Base-by-base conservation (phyloP, 37 sponge, comb jelly and placozoan species). In the Trichoplax adhaerens region DNA sequence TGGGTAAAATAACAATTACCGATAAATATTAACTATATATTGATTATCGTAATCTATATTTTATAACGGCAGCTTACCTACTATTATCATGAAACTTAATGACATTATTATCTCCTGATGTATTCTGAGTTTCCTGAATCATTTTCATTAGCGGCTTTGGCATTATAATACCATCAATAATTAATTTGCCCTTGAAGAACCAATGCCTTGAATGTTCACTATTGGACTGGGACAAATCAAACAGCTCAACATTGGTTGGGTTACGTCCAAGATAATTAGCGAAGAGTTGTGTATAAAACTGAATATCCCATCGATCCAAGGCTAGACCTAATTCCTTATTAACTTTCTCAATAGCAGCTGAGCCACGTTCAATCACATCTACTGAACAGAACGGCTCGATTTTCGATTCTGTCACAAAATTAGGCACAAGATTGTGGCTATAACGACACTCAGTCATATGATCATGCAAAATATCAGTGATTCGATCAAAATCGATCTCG, bases 131-230 rank as follows among this genome's bases (percentile, higher is more conserved):
- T 10, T 5, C 58, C 46, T 6, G 12, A 12, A 71, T 62, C 72
- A 71, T 71, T 48, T 71, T 50, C 60, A 71, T 5, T 10, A 71
- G 72, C 6, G 46, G 10, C 72, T 6, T 5, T 60, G 61, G 7
- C 64, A 64, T n/a, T 48, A 64, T 62, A 12, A n/a, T 29, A 7
- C 72, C 72, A 62, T 71, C 72, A 62, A 71, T 71, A 46, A 55
- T 47, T 47, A 71, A 29, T 7, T 62, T 58, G 8, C 72, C 72
- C 63, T 60, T 55, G 29, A 71, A 71, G 72, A 71, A 60, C 72
- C 72, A 71, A n/a, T 71, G 72, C 12, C 72, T 58, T 7, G 72
- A 71, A 71, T 71, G 72, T 48, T 71, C 72, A 63, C 72, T 71
- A 50, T 71, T 71, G 6, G 72, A 71, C 61, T 71, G 72, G 12